A percentile compares a stretch with the other conserved stretches of the same genome.
These are phyloP conservation scores for Garrulus glandarius DNA, from an alignment of 2,797 vertebrate genomes.

Conservation along the genomic window DNA sequence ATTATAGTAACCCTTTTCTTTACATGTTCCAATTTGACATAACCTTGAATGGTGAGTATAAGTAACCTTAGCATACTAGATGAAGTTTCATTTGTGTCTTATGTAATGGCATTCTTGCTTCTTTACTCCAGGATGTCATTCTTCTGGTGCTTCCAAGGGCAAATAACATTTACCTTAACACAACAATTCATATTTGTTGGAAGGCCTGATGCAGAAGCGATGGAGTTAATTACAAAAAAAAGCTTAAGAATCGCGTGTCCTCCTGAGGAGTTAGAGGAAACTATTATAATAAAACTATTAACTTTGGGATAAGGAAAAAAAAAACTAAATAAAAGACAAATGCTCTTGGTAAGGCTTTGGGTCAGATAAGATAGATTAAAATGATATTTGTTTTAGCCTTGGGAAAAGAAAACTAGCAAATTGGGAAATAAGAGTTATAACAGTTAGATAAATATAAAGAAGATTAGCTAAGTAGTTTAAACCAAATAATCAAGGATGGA, in stretches of 20 bases:
- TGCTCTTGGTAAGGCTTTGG: not conserved
- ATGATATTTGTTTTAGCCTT: not conserved
- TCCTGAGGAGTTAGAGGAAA: not conserved
- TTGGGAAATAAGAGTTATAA: constrained; percentile 7
- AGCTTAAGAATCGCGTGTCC: not conserved
- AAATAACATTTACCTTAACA: not conserved
- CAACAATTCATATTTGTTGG: not conserved
- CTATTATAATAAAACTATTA: not conserved
- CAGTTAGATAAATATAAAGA: not conserved
- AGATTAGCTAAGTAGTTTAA: not conserved
- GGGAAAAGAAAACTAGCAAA: constrained; percentile 1
- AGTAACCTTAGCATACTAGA: not conserved
- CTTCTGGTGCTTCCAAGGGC: not conserved
- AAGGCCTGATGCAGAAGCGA: not conserved
- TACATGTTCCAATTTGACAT: not conserved
- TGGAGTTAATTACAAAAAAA: not conserved
- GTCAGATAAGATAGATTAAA: constrained; percentile 1
- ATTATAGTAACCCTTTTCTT: not conserved
- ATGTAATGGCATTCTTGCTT: not conserved
- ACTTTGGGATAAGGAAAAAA: not conserved
- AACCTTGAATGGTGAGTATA: not conserved
- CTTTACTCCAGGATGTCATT: not conserved
- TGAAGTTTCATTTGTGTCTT: not conserved
- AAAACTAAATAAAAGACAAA: not conserved
- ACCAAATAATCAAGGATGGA: not conserved